These are phyloP conservation scores for Sisor rabdophorus DNA, from an alignment of 2,113 vertebrate species.

Conservation along the genomic window DNA sequence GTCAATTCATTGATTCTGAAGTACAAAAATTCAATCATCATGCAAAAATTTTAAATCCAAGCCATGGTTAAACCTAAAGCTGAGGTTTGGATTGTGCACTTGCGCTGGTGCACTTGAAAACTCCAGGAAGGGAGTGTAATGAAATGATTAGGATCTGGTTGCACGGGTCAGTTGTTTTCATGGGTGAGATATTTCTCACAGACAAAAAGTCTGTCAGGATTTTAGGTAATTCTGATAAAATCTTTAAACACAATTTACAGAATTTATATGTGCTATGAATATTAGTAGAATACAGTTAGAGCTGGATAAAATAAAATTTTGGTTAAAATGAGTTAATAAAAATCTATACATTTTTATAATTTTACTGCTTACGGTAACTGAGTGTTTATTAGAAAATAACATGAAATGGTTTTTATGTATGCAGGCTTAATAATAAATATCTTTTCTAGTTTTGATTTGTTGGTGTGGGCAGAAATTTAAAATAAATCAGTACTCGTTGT, in stretches of 20 bases:
- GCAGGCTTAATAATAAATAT: no score
- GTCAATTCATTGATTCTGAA: background rate
- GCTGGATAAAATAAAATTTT: no score
- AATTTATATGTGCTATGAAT: no score
- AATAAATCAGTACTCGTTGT: background rate
- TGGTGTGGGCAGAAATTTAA: background rate
- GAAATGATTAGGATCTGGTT: slow-evolving; percentile 12
- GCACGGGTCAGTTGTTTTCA: background rate
- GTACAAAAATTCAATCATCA: background rate
- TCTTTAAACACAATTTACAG: no score
- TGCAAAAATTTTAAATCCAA: background rate
- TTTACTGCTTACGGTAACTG: background rate
- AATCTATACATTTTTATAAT: background rate
- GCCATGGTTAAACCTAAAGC: background rate
- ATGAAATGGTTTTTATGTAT: background rate
- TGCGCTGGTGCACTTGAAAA: background rate
- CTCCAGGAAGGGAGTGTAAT: background rate
- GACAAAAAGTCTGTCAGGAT: no score
- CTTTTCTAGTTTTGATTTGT: background rate
- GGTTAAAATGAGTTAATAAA: no score
- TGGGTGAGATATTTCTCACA: background rate
- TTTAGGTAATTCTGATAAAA: no score
- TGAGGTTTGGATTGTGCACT: background rate
- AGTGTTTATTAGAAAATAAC: background rate
- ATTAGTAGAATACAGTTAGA: no score